These are phyloP conservation scores for Willowsia nigromaculata DNA, from an alignment of 2,888 invertebrate species.

Conservation along the genomic window DNA sequence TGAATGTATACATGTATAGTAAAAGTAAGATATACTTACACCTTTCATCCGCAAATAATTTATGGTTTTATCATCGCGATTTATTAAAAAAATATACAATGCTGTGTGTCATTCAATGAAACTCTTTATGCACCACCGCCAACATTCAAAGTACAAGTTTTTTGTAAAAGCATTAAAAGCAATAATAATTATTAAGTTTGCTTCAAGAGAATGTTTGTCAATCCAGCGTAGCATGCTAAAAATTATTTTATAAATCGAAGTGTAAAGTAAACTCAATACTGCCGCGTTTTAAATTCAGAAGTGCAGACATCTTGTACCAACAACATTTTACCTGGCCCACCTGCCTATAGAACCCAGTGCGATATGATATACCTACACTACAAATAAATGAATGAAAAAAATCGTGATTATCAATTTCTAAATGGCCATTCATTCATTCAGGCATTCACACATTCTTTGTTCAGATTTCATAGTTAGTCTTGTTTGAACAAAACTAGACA, in stretches of 20 bases:
- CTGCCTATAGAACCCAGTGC: background rate
- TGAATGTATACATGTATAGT: slow-evolving; percentile 22
- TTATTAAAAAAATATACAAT: background rate
- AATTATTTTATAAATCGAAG: too few species aligned
- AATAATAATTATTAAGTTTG: background rate
- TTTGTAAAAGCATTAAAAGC: background rate
- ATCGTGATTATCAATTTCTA: slow-evolving; percentile 58
- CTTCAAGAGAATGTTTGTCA: background rate
- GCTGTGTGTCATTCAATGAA: background rate
- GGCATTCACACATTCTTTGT: slow-evolving; percentile 20
- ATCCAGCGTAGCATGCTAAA: background rate
- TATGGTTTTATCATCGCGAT: slow-evolving; percentile 36
- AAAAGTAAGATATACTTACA: background rate
- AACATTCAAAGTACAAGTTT: too few species aligned
- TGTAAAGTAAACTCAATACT: too few species aligned
- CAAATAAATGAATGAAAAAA: slow-evolving; percentile 2
- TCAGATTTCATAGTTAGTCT: background rate
- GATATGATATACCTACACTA: background rate
- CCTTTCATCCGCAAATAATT: slow-evolving; percentile 11
- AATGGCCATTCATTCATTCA: slow-evolving; percentile 46
- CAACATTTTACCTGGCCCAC: background rate
- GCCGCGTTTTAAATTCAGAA: background rate
- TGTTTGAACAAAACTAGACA: background rate
- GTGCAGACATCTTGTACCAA: background rate
- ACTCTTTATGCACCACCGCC: background rate